Evolutionary conservation across 2,113 vertebrate genomes (phyloP).

Genomic region (Rynchops niger): DNA sequence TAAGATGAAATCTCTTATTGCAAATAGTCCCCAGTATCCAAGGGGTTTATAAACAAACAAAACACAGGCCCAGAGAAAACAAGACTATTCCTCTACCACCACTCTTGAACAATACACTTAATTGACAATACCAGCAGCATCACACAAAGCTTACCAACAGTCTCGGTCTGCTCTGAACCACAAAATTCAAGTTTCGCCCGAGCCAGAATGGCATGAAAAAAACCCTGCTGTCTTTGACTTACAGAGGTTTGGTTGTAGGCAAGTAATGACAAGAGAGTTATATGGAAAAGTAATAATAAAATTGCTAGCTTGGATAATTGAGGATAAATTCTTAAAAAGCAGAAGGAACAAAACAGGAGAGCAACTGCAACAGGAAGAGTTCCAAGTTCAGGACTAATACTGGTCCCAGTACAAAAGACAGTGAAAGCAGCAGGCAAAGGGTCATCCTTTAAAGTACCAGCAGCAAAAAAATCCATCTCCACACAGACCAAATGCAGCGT

Average conservation of each 20-base stretch:
- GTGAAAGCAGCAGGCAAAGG: background rate
- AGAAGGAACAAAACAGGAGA: background rate
- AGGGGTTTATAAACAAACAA: background rate
- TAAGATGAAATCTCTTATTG: background rate
- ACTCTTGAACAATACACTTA: background rate
- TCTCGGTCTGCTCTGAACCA: background rate
- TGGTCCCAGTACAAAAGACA: background rate
- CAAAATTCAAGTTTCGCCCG: background rate
- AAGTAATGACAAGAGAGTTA: background rate
- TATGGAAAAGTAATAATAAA: background rate
- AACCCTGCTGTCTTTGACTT: background rate
- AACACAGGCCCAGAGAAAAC: background rate
- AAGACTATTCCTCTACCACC: background rate
- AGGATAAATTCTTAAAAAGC: background rate
- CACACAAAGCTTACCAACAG: background rate
- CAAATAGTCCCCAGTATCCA: background rate
- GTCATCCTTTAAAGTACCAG: background rate
- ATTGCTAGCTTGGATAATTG: background rate
- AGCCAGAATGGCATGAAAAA: background rate
- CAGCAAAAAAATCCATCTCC: background rate
- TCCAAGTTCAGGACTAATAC: background rate
- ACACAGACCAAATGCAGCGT: background rate
- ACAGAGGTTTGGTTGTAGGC: background rate
- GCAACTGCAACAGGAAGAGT: rapidly evolving
- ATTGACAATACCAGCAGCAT: background rate